Percentiles rank a stretch among this genome's conserved stretches.
These are phyloP conservation scores for Heliconius melpomene DNA, from an alignment of 1,140 invertebrate genomes.

Conservation along the genomic window DNA sequence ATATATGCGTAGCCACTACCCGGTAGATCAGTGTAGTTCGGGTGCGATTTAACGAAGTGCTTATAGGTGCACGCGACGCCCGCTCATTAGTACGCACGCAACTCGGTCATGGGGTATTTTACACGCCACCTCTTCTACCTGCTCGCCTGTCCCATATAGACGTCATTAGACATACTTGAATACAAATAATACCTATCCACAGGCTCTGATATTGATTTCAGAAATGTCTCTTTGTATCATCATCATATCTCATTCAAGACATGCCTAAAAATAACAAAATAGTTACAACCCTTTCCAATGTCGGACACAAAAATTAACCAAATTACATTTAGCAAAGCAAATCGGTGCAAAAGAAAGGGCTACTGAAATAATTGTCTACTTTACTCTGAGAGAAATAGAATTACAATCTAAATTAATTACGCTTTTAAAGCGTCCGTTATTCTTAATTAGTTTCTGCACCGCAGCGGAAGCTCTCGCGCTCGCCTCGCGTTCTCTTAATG, in stretches of 20 bases:
- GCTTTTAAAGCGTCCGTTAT: conserved; percentile 81
- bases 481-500: conserved; percentile 78
- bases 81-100: conserved; percentile 76
- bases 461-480: conserved; percentile 76
- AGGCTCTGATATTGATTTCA: conserved; percentile 40
- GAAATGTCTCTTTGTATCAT: conserved; percentile 31
- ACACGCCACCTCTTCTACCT: conserved; percentile 54
- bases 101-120: conserved; percentile 48
- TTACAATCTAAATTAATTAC: conserved; percentile 82
- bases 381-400: conserved; percentile 80
- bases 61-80: conserved; percentile 71
- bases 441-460: conserved; percentile 82
- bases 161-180: conserved; percentile 61
- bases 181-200: conserved; percentile 60
- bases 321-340: conserved; percentile 77
- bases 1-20: conserved; percentile 37
- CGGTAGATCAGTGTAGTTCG: conserved; percentile 51
- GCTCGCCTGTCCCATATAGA: conserved; percentile 54
- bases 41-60: conserved; percentile 67
- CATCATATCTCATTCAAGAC: conserved; percentile 43
- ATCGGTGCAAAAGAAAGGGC: conserved; percentile 78
- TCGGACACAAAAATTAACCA: conserved; percentile 76
- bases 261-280: conserved; percentile 48
- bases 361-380: conserved; percentile 81
- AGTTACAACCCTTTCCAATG: conserved; percentile 61